Evolutionary conservation across 1,140 invertebrate genomes (phyloP), one percentile per base, ranked within the genome.

Genomic region (Melanaphis sacchari): DNA sequence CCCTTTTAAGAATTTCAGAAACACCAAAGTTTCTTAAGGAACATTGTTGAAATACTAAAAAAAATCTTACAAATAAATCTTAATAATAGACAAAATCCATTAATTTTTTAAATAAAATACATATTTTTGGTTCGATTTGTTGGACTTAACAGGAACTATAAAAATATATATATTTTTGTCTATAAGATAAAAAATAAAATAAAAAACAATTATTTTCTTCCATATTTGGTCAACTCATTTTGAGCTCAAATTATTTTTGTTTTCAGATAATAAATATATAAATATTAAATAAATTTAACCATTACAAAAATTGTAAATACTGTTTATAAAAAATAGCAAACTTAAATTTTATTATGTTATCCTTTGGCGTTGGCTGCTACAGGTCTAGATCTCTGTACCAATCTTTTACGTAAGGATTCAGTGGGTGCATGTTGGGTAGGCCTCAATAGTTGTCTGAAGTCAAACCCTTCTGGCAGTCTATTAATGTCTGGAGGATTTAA

Each of bases 371-470:
- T 93, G 24, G 91, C 91, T 1, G 91, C 24, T 38, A 85, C 91
- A n/a, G 91, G 91, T 40, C 91, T 93, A 24, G 92, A 49, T 76
- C 94, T 93, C 52, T 93, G 92, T 7, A 93, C 93, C 36, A 94
- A 41, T 49, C 94, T 88, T 94, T 97, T 97, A n/a, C 97, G 95
- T 31, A 97, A 95, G 46, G 97, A 97, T 94, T 97, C 97, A 0
- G 97, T 97, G 0, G 97, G 97, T 15, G 97, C 96, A 94, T 96
- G 96, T 91, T 96, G 95, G 1, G 97, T 97, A 24, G 96, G 97
- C 91, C 97, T 95, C 18, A 97, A 94, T 18, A 97, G 94, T 94
- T 97, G 96, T 87, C 97, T 95, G 94, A 97, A 97, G 94, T 97
- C 96, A 94, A 97, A 97, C 1, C 97, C 97, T 4, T 97, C 97